Conservation (phyloP, 1,140 invertebrate genomes). For the Drosophila quadrilineata region DNA sequence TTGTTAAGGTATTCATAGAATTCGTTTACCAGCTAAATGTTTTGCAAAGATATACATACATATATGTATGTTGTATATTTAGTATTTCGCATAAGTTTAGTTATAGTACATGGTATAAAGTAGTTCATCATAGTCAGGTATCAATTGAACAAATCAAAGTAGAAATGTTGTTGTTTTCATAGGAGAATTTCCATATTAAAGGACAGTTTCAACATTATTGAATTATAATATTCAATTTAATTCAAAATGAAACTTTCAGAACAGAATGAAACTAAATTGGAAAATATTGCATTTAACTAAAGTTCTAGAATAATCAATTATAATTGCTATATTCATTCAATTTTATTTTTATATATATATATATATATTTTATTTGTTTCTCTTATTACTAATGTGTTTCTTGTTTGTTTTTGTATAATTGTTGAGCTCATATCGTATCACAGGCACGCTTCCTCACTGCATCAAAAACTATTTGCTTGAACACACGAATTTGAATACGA, state of each 20-base stretch:
- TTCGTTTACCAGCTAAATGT: slow-evolving; percentile 64
- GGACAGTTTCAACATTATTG: no score
- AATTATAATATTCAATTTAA: slow-evolving; percentile 19
- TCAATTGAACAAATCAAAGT: slow-evolving; percentile 72
- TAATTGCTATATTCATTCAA: not conserved
- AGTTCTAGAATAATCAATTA: no score
- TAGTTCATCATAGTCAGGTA: slow-evolving; percentile 77
- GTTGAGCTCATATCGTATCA: slow-evolving; percentile 81
- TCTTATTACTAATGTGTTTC: not conserved
- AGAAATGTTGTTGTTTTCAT: slow-evolving; percentile 42
- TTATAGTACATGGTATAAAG: slow-evolving; percentile 52
- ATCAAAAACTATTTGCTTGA: no score
- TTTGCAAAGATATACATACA: no score
- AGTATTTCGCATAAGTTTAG: no score
- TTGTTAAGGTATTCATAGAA: slow-evolving; percentile 13
- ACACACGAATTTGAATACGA: slow-evolving; percentile 15
- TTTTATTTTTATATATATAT: slow-evolving; percentile 25
- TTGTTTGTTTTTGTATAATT: no score
- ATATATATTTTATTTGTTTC: slow-evolving; percentile 11
- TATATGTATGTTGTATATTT: no score
- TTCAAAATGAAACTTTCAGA: slow-evolving; percentile 10
- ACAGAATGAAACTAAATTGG: slow-evolving; percentile 25
- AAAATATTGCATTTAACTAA: slow-evolving; percentile 60
- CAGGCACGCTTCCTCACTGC: slow-evolving; percentile 78
- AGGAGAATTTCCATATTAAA: no score